Conservation (phyloP, 2,888 invertebrate species). For the Corbicula japonica region DNA sequence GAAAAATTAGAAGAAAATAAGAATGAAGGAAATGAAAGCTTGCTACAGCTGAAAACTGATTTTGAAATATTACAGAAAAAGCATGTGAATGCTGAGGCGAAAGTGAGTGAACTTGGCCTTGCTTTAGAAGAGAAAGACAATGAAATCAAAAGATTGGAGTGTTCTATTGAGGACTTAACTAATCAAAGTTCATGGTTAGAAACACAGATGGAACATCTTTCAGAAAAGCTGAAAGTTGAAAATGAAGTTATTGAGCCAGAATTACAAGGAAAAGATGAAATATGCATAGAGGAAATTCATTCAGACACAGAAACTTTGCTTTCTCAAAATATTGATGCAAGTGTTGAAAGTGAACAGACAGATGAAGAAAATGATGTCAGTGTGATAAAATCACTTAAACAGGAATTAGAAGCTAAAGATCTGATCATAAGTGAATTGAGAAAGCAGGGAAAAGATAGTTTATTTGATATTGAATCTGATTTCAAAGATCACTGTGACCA, state of each 20-base stretch:
- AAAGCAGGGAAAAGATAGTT: neutral
- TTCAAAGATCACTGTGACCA: slow-evolving; percentile 54
- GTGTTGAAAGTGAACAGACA: too few relatives aligned
- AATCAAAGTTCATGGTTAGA: slow-evolving; percentile 11
- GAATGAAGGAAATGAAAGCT: neutral
- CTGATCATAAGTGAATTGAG: slow-evolving; percentile 28
- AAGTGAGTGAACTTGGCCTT: slow-evolving; percentile 36
- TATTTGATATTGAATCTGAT: slow-evolving; percentile 48
- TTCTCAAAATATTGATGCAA: too few relatives aligned
- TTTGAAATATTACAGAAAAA: slow-evolving; percentile 7
- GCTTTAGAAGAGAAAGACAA: slow-evolving; percentile 48
- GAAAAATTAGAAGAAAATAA: neutral
- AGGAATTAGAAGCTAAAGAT: slow-evolving; percentile 37
- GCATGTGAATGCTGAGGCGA: slow-evolving; percentile 8
- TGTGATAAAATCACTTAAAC: slow-evolving; percentile 21
- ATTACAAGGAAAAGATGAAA: too few relatives aligned
- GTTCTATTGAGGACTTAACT: slow-evolving; percentile 26
- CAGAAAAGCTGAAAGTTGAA: slow-evolving; percentile 15
- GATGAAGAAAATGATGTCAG: too few relatives aligned
- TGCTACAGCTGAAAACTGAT: neutral
- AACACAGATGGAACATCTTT: slow-evolving; percentile 6
- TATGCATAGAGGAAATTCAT: too few relatives aligned
- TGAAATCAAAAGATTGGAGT: slow-evolving; percentile 40
- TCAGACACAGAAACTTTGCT: too few relatives aligned
- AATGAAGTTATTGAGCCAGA: slow-evolving; percentile 7